Percentiles rank a stretch among this genome's conserved stretches.
These are phyloP conservation scores for Teleogryllus occipitalis DNA, from an alignment of 1,140 invertebrate genomes.

Conservation along the genomic window DNA sequence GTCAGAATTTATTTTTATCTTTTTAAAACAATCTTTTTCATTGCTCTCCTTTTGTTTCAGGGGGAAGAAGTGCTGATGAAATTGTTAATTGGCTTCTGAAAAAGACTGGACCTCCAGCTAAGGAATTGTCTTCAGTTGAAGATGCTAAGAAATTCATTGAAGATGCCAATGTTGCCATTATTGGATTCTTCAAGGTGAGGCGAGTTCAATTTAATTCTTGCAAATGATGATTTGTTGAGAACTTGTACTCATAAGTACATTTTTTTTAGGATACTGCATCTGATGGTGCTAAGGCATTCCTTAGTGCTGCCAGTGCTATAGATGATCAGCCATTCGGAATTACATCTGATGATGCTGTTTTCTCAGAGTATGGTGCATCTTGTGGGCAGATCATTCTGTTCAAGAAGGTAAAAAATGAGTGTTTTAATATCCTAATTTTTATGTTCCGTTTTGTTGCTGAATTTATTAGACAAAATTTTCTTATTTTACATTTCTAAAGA, in stretches of 20 bases:
- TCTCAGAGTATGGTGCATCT: conserved; percentile 62
- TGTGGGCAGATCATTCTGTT: conserved; percentile 73
- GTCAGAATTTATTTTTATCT: background rate
- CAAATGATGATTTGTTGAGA: background rate
- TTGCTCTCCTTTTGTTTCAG: conserved; percentile 34
- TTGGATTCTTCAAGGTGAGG: conserved; percentile 87
- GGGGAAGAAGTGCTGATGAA: conserved; percentile 83
- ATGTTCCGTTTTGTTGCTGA: too few species aligned
- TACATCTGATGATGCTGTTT: conserved; percentile 64
- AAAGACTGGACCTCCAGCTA: conserved; percentile 90
- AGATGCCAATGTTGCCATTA: conserved; percentile 65
- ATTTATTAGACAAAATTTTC: too few species aligned
- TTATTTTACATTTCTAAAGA: too few species aligned
- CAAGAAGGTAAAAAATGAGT: conserved; percentile 63
- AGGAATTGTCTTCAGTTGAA: conserved; percentile 64
- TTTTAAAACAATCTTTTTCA: background rate
- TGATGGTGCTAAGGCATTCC: conserved; percentile 73
- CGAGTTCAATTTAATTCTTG: background rate
- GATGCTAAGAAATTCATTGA: conserved; percentile 79
- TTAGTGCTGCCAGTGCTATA: conserved; percentile 63
- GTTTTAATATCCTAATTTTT: too few species aligned
- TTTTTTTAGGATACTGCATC: conserved; percentile 56
- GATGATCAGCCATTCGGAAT: conserved; percentile 90
- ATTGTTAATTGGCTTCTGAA: conserved; percentile 92
- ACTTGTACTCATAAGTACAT: background rate